Conservation (phyloP, 2,888 invertebrate genomes). For the Habrosyne pyritoides region DNA sequence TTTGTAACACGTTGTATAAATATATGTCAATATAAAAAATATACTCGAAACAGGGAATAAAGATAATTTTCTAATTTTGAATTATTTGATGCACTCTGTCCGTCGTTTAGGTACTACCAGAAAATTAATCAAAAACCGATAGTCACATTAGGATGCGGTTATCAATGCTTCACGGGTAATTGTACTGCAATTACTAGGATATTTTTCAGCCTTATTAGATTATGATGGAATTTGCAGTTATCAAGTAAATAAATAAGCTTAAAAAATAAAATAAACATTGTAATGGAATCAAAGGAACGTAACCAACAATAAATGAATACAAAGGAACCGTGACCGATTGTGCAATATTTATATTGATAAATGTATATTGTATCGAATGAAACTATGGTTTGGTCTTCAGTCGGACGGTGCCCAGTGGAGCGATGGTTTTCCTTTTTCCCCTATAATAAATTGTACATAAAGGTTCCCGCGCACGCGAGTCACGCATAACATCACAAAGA, state of each 20-base stretch:
- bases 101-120: too few relatives aligned
- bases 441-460: slow-evolving; percentile 77
- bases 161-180: not conserved
- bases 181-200: not conserved
- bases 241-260: not conserved
- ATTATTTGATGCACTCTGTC: too few relatives aligned
- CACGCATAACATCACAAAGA: slow-evolving; percentile 81
- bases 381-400: slow-evolving; percentile 48
- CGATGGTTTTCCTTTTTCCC: slow-evolving; percentile 61
- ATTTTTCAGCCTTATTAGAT: not conserved
- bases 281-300: not conserved
- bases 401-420: slow-evolving; percentile 48
- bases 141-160: not conserved
- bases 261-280: not conserved
- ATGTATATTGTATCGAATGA: slow-evolving; percentile 41
- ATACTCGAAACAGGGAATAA: too few relatives aligned
- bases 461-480: slow-evolving; percentile 69
- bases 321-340: slow-evolving; percentile 24
- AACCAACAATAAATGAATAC: not conserved
- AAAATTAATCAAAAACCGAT: not conserved
- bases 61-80: not conserved
- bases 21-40: too few relatives aligned
- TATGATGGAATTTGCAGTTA: not conserved
- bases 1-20: too few relatives aligned
- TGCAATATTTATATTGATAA: slow-evolving; percentile 34